Base-by-base conservation (phyloP, 2,797 vertebrate genomes). In the Gouania willdenowi region DNA sequence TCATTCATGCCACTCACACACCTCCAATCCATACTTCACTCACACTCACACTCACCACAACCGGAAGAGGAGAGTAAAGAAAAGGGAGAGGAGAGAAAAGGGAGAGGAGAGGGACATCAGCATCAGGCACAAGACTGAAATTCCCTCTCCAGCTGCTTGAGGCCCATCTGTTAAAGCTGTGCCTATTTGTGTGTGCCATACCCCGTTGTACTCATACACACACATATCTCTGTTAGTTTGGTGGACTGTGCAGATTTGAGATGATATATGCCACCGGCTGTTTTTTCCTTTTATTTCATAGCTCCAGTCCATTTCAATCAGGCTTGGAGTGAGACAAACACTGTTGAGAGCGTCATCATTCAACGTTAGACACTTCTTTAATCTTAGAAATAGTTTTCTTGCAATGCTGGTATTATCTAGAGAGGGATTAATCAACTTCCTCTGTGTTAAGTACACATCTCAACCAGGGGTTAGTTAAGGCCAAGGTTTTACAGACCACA, bases 81-180 rank as follows among this genome's bases (percentile, higher is more conserved):
- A n/a, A n/a, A n/a, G n/a, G n/a, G n/a, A n/a, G n/a, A n/a, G n/a
- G n/a, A n/a, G n/a, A 14, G 3, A 13, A 14, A 3, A 3, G 18
- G 8, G 8, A 10, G 24, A 46, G 20, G 23, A 28, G 31, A 18
- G 15, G 9, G 13, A 14, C 14, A 14, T 14, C 14, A 13, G n/a
- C n/a, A n/a, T 57, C 20, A 33, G 25, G 66, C 26, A 58, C 61
- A 77, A 66, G 71, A 77, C 40, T 74, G 57, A 72, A 82, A 77
- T 79, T 69, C 66, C 66, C 70, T 69, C 71, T 71, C 71, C 73
- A 75, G 70, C 68, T 72, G 70, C 56, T 68, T 57, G 48, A 56
- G 49, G 62, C 66, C 70, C 68, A 76, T 75, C 71, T 75, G 64
- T 58, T 62, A 50, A 47, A 66, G 57, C 71, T 41, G 51, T 50